A percentile compares a stretch with the other conserved stretches of the same genome.
Conservation (phyloP, 2,113 vertebrate genomes). For the Peromyscus polionotus region DNA sequence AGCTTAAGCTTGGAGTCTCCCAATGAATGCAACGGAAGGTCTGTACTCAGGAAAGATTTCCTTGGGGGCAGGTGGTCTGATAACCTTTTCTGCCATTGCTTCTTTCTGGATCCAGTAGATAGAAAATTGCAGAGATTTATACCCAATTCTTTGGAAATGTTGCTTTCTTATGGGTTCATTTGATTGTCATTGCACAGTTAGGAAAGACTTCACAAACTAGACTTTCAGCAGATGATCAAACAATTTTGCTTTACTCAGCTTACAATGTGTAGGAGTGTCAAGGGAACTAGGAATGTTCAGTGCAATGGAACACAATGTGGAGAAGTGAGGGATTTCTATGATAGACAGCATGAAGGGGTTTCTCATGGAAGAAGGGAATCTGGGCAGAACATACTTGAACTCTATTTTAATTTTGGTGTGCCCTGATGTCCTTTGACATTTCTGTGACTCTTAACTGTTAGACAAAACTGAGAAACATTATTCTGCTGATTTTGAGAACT, state of each 20-base stretch:
- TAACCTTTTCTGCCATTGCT: background rate
- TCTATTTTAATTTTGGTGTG: background rate
- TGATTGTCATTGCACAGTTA: background rate
- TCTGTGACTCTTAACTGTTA: background rate
- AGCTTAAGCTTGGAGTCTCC: slow-evolving; percentile 7
- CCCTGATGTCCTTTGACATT: background rate
- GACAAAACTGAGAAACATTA: background rate
- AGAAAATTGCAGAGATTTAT: background rate
- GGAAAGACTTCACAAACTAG: background rate
- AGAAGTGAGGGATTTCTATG: background rate
- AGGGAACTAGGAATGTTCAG: background rate
- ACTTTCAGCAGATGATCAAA: background rate
- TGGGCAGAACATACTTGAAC: background rate
- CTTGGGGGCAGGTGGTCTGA: background rate
- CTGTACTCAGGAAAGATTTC: background rate
- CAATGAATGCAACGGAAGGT: background rate
- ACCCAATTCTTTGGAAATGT: background rate
- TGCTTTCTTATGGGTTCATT: background rate
- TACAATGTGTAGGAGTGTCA: background rate
- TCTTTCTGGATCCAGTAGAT: background rate
- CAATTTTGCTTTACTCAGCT: background rate
- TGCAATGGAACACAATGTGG: background rate
- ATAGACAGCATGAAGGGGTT: accelerated
- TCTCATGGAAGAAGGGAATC: background rate
- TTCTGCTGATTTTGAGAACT: slow-evolving; percentile 40